Conservation (phyloP, 2,797 vertebrate species). For the Acridotheres tristis region DNA sequence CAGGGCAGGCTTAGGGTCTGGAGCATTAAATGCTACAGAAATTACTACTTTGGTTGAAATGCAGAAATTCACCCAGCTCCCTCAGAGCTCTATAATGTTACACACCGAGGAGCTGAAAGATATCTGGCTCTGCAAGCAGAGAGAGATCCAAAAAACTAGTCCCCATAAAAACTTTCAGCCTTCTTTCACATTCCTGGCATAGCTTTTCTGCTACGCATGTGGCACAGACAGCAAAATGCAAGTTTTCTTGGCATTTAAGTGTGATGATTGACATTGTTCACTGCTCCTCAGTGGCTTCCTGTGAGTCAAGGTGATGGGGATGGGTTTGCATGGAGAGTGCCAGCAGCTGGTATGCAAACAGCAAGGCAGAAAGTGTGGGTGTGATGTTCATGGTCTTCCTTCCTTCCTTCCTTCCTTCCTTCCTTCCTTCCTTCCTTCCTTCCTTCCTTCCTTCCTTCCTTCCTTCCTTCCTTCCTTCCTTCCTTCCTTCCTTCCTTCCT, state of each 20-base stretch:
- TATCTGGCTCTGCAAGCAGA: constrained; percentile 13
- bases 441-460: neutral
- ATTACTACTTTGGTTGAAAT: neutral
- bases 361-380: neutral
- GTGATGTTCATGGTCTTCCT: neutral
- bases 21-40: neutral
- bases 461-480: neutral
- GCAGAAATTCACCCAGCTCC: neutral
- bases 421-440: no score
- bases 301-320: neutral
- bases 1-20: neutral
- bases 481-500: neutral
- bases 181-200: constrained; percentile 14
- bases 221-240: neutral
- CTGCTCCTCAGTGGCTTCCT: neutral
- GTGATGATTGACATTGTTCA: neutral
- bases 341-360: neutral
- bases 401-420: neutral
- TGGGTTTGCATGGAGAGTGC: rapidly evolving
- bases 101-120: neutral
- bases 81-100: neutral
- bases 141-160: neutral
- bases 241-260: neutral
- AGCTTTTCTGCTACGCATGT: neutral
- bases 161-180: constrained; percentile 10